Evolutionary conservation across 2,113 vertebrate species (phyloP).

Genomic region (Archocentrus centrarchus): DNA sequence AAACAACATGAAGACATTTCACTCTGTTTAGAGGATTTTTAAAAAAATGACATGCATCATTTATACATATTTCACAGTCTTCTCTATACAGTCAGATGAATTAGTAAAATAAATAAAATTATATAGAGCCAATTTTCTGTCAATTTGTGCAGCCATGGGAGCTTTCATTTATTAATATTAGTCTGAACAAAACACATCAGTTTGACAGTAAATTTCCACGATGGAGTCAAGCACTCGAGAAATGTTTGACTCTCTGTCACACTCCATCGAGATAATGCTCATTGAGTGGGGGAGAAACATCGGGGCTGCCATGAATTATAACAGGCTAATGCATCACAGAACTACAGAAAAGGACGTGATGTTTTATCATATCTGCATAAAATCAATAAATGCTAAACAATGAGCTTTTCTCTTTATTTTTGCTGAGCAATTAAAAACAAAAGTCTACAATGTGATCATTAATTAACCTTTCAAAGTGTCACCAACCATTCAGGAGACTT

Average conservation of each 20-base stretch:
- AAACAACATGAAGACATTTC: background rate
- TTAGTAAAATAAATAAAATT: too few relatives aligned
- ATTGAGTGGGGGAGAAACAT: background rate
- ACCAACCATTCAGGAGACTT: background rate
- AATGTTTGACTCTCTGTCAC: background rate
- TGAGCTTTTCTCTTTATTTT: background rate
- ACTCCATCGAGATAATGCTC: background rate
- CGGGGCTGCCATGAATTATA: background rate
- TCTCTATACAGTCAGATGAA: rapidly evolving
- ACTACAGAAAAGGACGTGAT: background rate
- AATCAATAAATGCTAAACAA: background rate
- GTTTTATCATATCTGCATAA: too few relatives aligned
- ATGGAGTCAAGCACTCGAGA: background rate
- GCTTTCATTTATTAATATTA: too few relatives aligned
- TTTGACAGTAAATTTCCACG: background rate
- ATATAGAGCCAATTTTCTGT: too few relatives aligned
- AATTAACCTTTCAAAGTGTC: too few relatives aligned
- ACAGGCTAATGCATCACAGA: background rate
- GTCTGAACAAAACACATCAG: background rate
- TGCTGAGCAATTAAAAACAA: background rate
- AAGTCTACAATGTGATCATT: background rate
- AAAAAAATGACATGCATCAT: background rate
- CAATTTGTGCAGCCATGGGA: too few relatives aligned
- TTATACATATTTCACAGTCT: background rate
- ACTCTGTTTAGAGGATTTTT: background rate